Base-by-base conservation (phyloP, 2,888 invertebrate genomes). In the Monochamus alternatus region DNA sequence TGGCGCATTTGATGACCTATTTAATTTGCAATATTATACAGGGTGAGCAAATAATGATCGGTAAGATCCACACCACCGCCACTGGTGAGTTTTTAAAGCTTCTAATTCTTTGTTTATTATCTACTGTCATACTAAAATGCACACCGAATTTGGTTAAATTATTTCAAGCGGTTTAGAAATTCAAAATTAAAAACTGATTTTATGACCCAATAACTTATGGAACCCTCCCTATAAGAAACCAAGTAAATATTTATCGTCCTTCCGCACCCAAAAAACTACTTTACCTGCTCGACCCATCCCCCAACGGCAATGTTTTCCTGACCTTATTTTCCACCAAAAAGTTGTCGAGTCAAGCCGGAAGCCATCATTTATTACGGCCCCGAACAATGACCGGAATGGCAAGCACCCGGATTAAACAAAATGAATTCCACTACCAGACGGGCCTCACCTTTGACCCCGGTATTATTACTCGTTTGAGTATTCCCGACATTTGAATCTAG, bases 381-480 rank as follows among this genome's bases (percentile, higher is more conserved):
- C 51, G 52, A 38, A 38, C 52, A 47, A 67, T 32, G 51, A 67
- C 66, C 31, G 32, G 38, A 38, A 38, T 52, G 0, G 52, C 12
- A 52, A 52, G 14, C n/a, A 12, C 52, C 52, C 14, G 14, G 52
- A 52, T 52, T 52, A 52, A 52, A 52, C 52, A 52, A 12, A 52
- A 52, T 4, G 52, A 52, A 52, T 52, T 14, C 2, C 52, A 52
- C 52, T 9, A 14, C 52, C 52, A 5, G 52, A 5, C 14, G 52
- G 14, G 14, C 5, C 52, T 12, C 14, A n/a, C n/a, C 52, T 14
- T 52, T 52, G 14, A 52, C 10, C 52, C 52, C 4, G 52, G 10
- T 52, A 65, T 63, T 63, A 63, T 65, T 38, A 65, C 65, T 65
- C 22, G 47, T 65, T 44, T 38, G 47, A 38, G 65, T 14, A 65